Evolutionary conservation across 2,888 invertebrate species (phyloP), one percentile per base, ranked within the genome.

Genomic region (Amorpha juglandis): DNA sequence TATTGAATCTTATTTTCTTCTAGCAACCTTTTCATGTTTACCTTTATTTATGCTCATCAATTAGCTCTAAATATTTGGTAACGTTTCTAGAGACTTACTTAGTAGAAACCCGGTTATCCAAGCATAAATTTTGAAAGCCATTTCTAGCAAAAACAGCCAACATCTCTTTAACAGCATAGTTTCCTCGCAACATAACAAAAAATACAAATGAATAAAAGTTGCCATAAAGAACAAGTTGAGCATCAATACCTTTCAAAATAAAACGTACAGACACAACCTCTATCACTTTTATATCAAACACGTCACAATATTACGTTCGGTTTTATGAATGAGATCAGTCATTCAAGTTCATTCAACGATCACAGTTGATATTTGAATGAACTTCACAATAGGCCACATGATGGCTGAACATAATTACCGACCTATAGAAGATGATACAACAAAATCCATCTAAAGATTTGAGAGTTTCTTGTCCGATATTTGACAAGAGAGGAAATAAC

Each of bases 311-410:
- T 19, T 58, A 38, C 19, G 42, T 58, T 42, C 58, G 21, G 58
- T 58, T 58, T 58, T 58, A 58, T 58, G 58, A 58, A 58, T 58
- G 58, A 58, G 42, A 58, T 58, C 42, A 58, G 58, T 58, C 58
- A 42, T 58, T 58, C 58, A 58, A 58, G 58, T 58, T 42, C 58
- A 58, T 58, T 58, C 58, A 58, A 58, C 58, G 42, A 58, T 58
- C 38, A 74, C 52, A 72, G 71, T 77, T 78, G 75, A 78, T 71
- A 73, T 71, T 74, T 78, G 78, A 78, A 79, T 78, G 78, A 76
- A 69, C 62, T 35, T 42, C 21, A 58, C 42, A 58, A 58, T 58
- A 58, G 58, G 12, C 42, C 42, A 19, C 58, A 58, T 58, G 58
- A 42, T 42, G 38, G 42, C 19, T 58, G 58, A 58, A 58, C 42